Base-by-base conservation (phyloP, 1,140 invertebrate species). In the Drosophila lini region DNA sequence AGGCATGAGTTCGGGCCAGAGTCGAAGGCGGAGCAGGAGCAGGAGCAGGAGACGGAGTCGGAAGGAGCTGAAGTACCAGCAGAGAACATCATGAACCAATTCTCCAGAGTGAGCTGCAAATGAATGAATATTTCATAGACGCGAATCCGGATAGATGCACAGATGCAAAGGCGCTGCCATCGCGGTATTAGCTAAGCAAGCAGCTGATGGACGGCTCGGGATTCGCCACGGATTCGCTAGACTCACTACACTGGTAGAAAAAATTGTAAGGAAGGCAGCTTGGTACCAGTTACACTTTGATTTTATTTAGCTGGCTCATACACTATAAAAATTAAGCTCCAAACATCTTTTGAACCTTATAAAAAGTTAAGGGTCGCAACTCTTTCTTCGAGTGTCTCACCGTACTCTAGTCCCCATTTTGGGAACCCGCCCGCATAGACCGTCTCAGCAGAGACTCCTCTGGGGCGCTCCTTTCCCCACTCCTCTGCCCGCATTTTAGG, bases 91-190 rank as follows among this genome's bases (percentile, higher is more conserved):
- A 80, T 80, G 81, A 86, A 75, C 81, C 80, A 89, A 89, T 89
- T 80, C 83, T 83, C 83, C 42, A 57, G 62, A 64, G 84, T 79
- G 68, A 89, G 73, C 69, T 89, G 84, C 76, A 88, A 88, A 88
- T 88, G 84, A 83, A 83, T 88, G 83, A 89, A 88, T 88, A 88
- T 88, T 88, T 88, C 83, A 88, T 89, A 80, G 82, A 75, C 69
- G 82, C 74, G 78, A 68, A 45, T 67, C 41, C 75, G 83, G 50
- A 55, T 64, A 74, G 79, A 82, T 88, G 84, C 84, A 77, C 74
- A 80, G 83, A 88, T 80, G 74, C 60, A 86, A 60, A 62, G 22
- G 42, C 44, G 13, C 44, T 45, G 55, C 68, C 47, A 16, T 15
- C 70, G 63, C 58, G 56, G 55, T 57, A 62, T 81, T 59, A 60